Conservation (phyloP, 2,113 vertebrate genomes). For the Tinamus guttatus region DNA sequence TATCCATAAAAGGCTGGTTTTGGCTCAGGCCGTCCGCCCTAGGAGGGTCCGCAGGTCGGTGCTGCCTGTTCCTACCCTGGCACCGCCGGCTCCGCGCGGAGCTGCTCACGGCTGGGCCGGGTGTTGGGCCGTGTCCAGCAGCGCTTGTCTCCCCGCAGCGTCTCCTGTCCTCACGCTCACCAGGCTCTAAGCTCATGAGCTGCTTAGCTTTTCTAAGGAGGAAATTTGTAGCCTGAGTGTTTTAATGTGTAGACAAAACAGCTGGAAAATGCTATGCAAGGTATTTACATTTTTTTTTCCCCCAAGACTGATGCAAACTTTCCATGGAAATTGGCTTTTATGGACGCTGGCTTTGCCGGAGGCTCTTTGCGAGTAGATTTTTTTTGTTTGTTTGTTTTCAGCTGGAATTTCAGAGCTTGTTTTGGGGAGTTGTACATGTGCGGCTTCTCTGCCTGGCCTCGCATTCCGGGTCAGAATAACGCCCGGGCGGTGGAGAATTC, state of each 20-base stretch:
- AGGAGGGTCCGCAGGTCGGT: neutral
- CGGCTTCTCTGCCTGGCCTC: neutral
- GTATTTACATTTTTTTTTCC: neutral
- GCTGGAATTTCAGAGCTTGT: neutral
- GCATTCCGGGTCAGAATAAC: neutral
- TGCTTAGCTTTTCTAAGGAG: neutral
- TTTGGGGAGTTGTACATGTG: neutral
- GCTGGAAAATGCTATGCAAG: neutral
- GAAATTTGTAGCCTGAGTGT: neutral
- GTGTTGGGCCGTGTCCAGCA: fast-evolving
- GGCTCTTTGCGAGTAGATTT: neutral
- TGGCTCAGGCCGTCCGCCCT: neutral
- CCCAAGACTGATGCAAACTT: neutral
- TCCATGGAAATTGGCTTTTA: neutral
- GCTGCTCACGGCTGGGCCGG: fast-evolving
- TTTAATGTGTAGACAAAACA: neutral
- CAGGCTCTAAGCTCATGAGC: neutral
- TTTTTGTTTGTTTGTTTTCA: neutral
- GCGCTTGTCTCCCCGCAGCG: neutral
- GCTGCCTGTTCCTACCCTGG: fast-evolving
- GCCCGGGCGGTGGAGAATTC: neutral
- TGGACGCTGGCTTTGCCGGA: neutral
- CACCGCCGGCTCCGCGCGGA: too few species aligned
- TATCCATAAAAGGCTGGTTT: neutral
- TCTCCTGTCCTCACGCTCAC: neutral